Base-by-base conservation (phyloP, 2,797 vertebrate genomes). In the Sebastes kiyomatsui region DNA sequence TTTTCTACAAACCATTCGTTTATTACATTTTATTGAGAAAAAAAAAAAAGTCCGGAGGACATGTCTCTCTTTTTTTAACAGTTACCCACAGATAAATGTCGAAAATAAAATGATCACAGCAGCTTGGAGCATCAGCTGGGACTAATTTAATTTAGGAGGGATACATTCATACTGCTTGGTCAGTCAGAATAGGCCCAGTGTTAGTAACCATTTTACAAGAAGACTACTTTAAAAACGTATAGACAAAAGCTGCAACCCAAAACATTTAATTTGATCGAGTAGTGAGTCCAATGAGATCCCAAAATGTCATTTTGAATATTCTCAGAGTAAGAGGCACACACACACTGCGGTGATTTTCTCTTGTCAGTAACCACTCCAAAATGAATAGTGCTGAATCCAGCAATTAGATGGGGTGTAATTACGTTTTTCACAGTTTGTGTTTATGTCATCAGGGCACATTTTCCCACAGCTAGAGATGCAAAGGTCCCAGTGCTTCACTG, bases 21-120 rank as follows among this genome's bases (percentile, higher is more conserved):
- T 93, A 94, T 91, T 94, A 66, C 88, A 92, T 81, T 90, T 90
- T 90, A 58, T 80, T 84, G 59, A 70, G 52, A 49, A 46, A 38
- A 56, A 65, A 59, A 59, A 59, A 55, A n/a, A 82, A 77, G 20
- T 78, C 64, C 35, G 35, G 28, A 67, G 70, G 75, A 83, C 67
- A 71, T 81, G 58, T 71, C 55, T 76, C 49, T 86, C 54, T 75
- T 67, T 52, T 52, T 80, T 80, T 61, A 87, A 73, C 72, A 80
- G 66, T 81, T 70, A 86, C 16, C n/a, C 65, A 75, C 74, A 80
- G 79, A 85, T 84, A 77, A 70, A 91, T 82, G 55, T 86, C 62
- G 65, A 77, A 80, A 87, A 86, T 77, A 80, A 88, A 90, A 87
- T 64, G 30, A 75, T 80, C 79, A 72, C 35, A 81, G 60, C 73